Base-by-base conservation (phyloP, 2,888 invertebrate species). In the Coleophora flavipennella region DNA sequence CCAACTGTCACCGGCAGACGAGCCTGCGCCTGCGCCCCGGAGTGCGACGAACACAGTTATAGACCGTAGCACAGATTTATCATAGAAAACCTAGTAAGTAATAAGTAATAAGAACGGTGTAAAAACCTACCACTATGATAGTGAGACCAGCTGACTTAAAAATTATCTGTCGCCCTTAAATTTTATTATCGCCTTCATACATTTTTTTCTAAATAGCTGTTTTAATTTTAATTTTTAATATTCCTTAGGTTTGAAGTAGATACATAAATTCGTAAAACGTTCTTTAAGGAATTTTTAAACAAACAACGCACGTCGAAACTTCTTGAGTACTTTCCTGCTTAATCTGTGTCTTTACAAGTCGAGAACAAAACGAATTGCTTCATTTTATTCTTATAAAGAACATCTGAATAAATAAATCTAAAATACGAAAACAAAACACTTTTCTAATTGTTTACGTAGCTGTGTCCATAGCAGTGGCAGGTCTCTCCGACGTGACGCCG, bases 321-420 rank as follows among this genome's bases (percentile, higher is more conserved):
- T 3, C 20, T 20, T 20, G 20, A 3, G 3, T 20, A 20, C 6
- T 20, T 20, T 4, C 6, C 20, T 6, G 20, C 20, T 20, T 20
- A 20, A 59, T 55, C 57, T 50, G 49, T 59, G 48, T 59, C 29
- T 52, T 54, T 51, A 53, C 50, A 57, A 56, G 55, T 57, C 45
- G 51, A 51, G 54, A 57, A 60, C 48, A 55, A 50, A 51, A 53
- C 38, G 42, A 46, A 45, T 48, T 48, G 52, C 57, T 57, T 58
- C 53, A 53, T 57, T 61, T 61, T 66, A 70, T 67, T 66, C 65
- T 60, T 46, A 53, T 59, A 20, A 20, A 20, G 20, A 62, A 67
- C 83, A 81, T 50, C 78, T 81, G 81, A 67, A 66, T 62, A 77
- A 80, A 81, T 74, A 80, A 81, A 81, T 81, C 81, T 68, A 72